These are phyloP conservation scores for Pilophorus perplexus DNA, from an alignment of 2,888 invertebrate genomes.

Conservation along the genomic window DNA sequence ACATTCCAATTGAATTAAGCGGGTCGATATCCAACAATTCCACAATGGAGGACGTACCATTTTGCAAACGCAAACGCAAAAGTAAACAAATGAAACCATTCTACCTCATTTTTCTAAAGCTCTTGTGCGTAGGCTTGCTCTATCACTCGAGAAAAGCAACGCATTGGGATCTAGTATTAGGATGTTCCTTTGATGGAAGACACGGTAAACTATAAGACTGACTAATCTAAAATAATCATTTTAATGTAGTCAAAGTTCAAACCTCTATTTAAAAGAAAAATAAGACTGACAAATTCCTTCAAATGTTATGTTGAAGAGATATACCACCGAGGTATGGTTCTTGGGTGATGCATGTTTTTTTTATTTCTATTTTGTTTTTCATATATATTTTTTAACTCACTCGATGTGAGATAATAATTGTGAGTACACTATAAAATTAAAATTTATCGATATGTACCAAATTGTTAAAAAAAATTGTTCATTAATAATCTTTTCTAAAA, in stretches of 20 bases:
- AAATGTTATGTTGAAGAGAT: constrained; percentile 6
- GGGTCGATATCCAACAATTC: no score
- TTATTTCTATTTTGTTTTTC: constrained; percentile 35
- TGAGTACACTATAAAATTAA: constrained; percentile 2
- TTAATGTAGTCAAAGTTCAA: constrained; percentile 42
- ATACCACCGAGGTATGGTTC: constrained; percentile 37
- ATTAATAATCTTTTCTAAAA: constrained; percentile 12
- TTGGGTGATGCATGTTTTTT: constrained; percentile 34
- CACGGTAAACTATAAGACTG: constrained; percentile 46
- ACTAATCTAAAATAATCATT: constrained; percentile 44
- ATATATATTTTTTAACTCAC: constrained; percentile 25
- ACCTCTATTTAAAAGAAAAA: constrained; percentile 37
- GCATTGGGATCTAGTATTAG: constrained; percentile 33
- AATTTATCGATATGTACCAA: constrained; percentile 28
- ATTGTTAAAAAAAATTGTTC: constrained; percentile 35
- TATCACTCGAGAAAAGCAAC: constrained; percentile 11
- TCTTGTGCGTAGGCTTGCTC: constrained; percentile 29
- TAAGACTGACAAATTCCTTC: constrained; percentile 45
- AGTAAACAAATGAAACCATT: no score
- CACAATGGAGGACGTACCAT: constrained; percentile 17
- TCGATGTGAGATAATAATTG: neutral
- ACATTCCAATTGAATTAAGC: no score
- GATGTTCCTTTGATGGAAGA: constrained; percentile 45
- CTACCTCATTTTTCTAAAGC: constrained; percentile 35
- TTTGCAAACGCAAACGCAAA: no score